Conservation (phyloP, 2,113 vertebrate species). For the Bubo scandiacus region DNA sequence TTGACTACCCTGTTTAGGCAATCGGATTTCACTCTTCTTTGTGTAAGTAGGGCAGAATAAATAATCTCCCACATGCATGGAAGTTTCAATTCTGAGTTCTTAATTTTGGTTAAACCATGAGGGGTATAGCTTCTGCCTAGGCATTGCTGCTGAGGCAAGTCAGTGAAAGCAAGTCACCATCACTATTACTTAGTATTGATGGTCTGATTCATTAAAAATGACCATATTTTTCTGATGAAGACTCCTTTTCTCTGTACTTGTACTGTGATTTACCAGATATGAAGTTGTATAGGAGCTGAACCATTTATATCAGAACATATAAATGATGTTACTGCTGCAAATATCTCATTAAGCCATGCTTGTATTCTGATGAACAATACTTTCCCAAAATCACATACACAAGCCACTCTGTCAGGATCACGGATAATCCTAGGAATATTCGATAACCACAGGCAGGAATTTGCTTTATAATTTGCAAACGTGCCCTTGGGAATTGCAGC, state of each 20-base stretch:
- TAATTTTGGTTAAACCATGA: not conserved
- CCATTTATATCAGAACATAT: not conserved
- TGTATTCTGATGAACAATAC: not conserved
- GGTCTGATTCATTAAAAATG: not conserved
- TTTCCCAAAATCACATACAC: constrained; percentile 6
- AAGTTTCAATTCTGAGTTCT: not conserved
- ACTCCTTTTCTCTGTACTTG: not conserved
- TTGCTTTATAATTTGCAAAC: not conserved
- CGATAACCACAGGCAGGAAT: not conserved
- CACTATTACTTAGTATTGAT: not conserved
- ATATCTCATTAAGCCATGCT: not conserved
- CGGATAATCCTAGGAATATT: constrained; percentile 24
- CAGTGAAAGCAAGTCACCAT: not conserved
- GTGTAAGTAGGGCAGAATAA: not conserved
- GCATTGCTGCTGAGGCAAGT: not conserved
- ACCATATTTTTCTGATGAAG: not conserved
- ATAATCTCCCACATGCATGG: not conserved
- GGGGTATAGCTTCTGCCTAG: not conserved
- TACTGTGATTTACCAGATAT: not conserved
- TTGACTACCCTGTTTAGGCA: not conserved
- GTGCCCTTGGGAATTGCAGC: not conserved
- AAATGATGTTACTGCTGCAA: not conserved
- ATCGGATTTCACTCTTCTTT: not conserved
- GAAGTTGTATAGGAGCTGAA: not conserved
- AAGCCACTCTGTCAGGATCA: not conserved